Percentiles rank a stretch among this genome's conserved stretches.
These are phyloP conservation scores for Notodromas monacha DNA, from an alignment of 2,888 invertebrate species.

Conservation along the genomic window DNA sequence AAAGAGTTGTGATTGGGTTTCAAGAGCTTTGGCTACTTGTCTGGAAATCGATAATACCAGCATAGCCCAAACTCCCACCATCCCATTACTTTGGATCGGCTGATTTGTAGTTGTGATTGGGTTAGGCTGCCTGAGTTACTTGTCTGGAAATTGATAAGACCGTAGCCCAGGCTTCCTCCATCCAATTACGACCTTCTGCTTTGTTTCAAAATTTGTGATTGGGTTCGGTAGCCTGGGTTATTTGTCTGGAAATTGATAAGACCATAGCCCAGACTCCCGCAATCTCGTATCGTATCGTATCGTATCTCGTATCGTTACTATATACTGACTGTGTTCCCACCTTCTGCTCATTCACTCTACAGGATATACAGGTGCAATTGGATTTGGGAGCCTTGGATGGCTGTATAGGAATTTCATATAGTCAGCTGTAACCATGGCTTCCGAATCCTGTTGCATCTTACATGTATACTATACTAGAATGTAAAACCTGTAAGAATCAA, in stretches of 20 bases:
- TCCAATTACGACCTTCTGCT: no score
- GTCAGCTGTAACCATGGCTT: conserved; percentile 4
- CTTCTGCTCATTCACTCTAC: conserved; percentile 4
- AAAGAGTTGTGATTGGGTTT: no score
- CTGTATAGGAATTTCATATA: conserved; percentile 4
- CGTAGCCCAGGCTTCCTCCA: no score
- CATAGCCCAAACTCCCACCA: no score
- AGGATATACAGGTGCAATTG: conserved; percentile 2
- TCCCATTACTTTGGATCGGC: no score
- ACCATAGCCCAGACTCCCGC: conserved; percentile 4
- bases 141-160: no score
- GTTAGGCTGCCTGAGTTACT: no score
- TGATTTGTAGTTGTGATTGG: no score
- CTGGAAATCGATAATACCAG: no score
- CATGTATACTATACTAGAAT: conserved; percentile 4
- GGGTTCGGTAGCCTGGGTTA: conserved; percentile 4
- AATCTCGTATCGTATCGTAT: conserved; percentile 4
- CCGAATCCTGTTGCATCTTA: conserved; percentile 4
- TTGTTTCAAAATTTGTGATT: no score
- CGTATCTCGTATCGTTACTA: conserved; percentile 4
- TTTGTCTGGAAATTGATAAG: conserved; percentile 4
- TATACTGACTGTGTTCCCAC: conserved; percentile 4
- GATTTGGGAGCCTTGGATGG: conserved; percentile 2
- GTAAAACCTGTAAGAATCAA: conserved; percentile 4
- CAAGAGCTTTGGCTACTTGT: no score